A percentile compares a stretch with the other conserved stretches of the same genome.
These are phyloP conservation scores for Lacerta agilis DNA, from an alignment of 2,797 vertebrate species.

Conservation along the genomic window DNA sequence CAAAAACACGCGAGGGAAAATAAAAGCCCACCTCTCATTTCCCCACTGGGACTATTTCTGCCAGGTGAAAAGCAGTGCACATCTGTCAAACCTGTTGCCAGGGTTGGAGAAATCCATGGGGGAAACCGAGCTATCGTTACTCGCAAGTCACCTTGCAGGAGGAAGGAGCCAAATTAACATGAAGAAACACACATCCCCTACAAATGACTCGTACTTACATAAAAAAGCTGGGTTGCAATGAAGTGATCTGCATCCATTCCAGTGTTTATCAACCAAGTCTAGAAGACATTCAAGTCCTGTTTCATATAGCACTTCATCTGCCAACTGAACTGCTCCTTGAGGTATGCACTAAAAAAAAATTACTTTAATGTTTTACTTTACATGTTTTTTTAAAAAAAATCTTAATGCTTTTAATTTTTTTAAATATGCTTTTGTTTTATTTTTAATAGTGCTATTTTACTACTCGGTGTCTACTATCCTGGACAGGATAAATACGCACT, in stretches of 20 bases:
- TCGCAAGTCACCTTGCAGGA: background rate
- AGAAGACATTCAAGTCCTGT: slow-evolving; percentile 80
- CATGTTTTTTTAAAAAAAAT: too few species aligned
- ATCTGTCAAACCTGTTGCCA: background rate
- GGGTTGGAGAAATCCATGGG: background rate
- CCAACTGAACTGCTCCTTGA: background rate
- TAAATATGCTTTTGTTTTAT: too few species aligned
- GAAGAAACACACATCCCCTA: background rate
- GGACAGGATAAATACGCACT: too few species aligned
- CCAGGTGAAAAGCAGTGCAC: background rate
- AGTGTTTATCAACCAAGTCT: slow-evolving; percentile 84
- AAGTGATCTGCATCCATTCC: slow-evolving; percentile 80
- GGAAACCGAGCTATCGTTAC: too few species aligned
- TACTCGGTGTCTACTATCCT: too few species aligned
- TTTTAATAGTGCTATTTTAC: too few species aligned
- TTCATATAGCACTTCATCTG: slow-evolving; percentile 27
- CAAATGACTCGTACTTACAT: slow-evolving; percentile 75
- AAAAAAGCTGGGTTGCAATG: slow-evolving; percentile 83
- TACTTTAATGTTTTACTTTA: too few species aligned
- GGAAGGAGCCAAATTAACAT: background rate
- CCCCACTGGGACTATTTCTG: background rate
- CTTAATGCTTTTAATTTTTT: too few species aligned
- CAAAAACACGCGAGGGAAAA: background rate
- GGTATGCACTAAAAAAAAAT: background rate
- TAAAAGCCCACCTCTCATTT: background rate